Percentiles rank a stretch among this genome's conserved stretches.
These are phyloP conservation scores for Rhinolophus sinicus DNA, from an alignment of 2,113 vertebrate species.

Conservation along the genomic window DNA sequence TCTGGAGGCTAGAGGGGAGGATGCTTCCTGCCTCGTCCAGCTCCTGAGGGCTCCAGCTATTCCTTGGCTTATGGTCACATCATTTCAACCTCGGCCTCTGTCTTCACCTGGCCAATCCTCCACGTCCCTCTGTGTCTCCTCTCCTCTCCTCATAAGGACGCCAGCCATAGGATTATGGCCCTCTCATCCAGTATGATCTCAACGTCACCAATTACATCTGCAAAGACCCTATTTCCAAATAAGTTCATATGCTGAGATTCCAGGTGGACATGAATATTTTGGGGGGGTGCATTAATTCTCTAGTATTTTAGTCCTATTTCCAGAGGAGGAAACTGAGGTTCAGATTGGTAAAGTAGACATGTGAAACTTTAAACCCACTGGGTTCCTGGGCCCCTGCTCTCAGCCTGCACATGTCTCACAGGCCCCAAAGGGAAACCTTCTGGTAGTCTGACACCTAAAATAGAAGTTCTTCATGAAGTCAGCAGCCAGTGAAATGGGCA, in stretches of 20 bases:
- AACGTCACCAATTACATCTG: not conserved
- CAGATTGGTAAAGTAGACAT: no score
- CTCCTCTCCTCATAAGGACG: no score
- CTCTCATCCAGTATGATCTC: not conserved
- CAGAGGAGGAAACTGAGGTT: not conserved
- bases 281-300: no score
- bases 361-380: not conserved
- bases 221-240: not conserved
- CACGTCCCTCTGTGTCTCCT: not conserved
- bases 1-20: not conserved
- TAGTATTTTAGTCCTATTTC: not conserved
- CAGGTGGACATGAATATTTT: not conserved
- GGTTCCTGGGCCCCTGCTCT: not conserved
- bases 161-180: not conserved
- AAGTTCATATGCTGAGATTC: not conserved
- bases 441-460: not conserved
- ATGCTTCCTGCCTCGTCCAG: not conserved
- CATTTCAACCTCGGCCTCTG: not conserved
- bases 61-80: not conserved
- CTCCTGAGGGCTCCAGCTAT: accelerated
- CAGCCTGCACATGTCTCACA: accelerated
- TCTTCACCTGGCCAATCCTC: not conserved
- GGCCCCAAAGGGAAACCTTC: not conserved
- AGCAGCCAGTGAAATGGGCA: not conserved
- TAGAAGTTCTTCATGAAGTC: not conserved